Evolutionary conservation across 2,888 invertebrate species (phyloP).

Genomic region (Linnaemya vulpina): DNA sequence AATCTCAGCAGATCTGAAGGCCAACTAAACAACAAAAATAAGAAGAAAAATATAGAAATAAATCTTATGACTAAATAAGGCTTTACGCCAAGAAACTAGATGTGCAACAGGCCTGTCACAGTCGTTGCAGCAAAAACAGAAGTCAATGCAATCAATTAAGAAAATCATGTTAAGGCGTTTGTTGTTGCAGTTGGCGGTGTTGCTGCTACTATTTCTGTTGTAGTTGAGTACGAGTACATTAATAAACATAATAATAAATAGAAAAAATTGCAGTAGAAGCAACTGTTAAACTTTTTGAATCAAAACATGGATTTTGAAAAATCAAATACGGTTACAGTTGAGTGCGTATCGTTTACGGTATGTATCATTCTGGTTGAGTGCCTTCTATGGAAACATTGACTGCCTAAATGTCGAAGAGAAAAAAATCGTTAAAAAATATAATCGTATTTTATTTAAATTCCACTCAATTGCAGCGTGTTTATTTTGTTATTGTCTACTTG

Average conservation of each 20-base stretch:
- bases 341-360: constrained; percentile 64
- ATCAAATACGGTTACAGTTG: constrained; percentile 56
- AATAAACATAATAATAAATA: constrained; percentile 46
- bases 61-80: constrained; percentile 61
- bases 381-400: constrained; percentile 50
- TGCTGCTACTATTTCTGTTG: constrained; percentile 5
- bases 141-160: constrained; percentile 69
- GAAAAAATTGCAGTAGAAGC: constrained; percentile 27
- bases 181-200: constrained; percentile 7
- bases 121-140: constrained; percentile 59
- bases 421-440: not conserved
- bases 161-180: constrained; percentile 66
- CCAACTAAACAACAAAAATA: constrained; percentile 40
- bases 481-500: constrained; percentile 40
- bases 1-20: constrained; percentile 56
- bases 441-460: constrained; percentile 35
- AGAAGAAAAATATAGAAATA: constrained; percentile 6
- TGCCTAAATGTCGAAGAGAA: not conserved
- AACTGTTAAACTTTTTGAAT: constrained; percentile 56
- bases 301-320: constrained; percentile 42
- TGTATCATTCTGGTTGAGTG: constrained; percentile 67
- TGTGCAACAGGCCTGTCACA: constrained; percentile 61
- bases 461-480: constrained; percentile 47
- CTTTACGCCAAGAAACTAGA: constrained; percentile 63
- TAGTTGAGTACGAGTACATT: constrained; percentile 27